phyloP scores from a whole-genome alignment of 1,140 invertebrate species.

The Cepaea nemoralis region DNA sequence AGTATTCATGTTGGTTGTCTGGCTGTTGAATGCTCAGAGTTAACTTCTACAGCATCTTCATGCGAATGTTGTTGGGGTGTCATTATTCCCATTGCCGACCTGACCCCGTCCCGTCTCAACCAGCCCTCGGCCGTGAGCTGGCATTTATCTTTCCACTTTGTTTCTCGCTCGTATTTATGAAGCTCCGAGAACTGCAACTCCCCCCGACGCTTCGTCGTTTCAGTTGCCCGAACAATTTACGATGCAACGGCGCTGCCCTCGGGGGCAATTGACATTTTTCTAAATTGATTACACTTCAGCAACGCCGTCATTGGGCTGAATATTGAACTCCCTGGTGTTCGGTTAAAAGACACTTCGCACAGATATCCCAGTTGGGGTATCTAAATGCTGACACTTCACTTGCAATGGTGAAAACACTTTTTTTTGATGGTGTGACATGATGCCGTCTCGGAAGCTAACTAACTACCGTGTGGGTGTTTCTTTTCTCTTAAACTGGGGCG shows the following conservation, averaged over 20 bases:
- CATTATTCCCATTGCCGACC: background rate
- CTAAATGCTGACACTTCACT: too few species aligned
- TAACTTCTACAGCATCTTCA: background rate
- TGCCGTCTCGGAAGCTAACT: too few species aligned
- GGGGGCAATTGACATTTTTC: background rate
- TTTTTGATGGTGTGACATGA: too few species aligned
- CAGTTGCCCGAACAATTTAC: background rate
- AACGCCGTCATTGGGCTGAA: background rate
- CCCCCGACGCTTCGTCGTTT: background rate
- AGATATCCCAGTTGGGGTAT: too few species aligned
- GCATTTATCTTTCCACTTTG: constrained; percentile 2
- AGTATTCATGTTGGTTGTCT: too few species aligned
- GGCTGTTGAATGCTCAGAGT: too few species aligned
- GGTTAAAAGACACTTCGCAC: constrained; percentile 2
- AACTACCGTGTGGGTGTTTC: too few species aligned
- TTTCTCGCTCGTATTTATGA: background rate
- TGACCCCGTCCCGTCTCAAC: background rate
- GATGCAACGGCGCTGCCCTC: background rate
- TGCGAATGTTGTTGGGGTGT: background rate
- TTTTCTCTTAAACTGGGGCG: too few species aligned
- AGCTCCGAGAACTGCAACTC: background rate
- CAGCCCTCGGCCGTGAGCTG: background rate
- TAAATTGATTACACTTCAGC: background rate
- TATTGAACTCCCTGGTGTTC: background rate
- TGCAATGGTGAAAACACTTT: too few species aligned